Evolutionary conservation across 2,888 invertebrate genomes (phyloP).

Genomic region (Poecilus cupreus): DNA sequence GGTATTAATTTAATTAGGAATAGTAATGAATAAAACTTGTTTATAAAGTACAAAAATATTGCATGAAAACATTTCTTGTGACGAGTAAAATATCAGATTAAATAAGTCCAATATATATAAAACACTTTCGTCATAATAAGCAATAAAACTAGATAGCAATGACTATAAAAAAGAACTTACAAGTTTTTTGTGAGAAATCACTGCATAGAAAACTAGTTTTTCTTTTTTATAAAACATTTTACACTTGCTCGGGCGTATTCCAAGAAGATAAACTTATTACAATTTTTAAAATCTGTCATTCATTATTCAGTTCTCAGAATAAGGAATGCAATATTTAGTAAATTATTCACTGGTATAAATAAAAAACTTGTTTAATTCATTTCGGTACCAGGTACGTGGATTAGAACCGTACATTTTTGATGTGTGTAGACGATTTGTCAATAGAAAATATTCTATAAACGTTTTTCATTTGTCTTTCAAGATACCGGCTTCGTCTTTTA

Average conservation of each 20-base stretch:
- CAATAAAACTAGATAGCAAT: background rate
- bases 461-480: background rate
- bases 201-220: constrained; percentile 31
- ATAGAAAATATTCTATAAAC: background rate
- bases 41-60: background rate
- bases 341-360: background rate
- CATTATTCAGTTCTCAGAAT: background rate
- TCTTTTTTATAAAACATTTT: background rate
- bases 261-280: constrained; percentile 11
- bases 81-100: too few species aligned
- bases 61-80: background rate
- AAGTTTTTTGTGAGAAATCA: background rate
- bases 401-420: background rate
- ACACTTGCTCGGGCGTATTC: background rate
- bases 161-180: background rate
- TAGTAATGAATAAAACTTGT: too few species aligned
- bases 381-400: background rate
- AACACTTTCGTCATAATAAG: background rate
- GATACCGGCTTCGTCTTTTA: background rate
- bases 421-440: background rate
- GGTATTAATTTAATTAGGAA: constrained; percentile 13
- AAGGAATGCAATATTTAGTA: constrained; percentile 6
- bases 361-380: constrained; percentile 22
- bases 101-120: background rate
- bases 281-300: background rate